Evolutionary conservation across 2,888 invertebrate genomes (phyloP), one percentile per base, ranked within the genome.

Genomic region (Mimas tiliae): DNA sequence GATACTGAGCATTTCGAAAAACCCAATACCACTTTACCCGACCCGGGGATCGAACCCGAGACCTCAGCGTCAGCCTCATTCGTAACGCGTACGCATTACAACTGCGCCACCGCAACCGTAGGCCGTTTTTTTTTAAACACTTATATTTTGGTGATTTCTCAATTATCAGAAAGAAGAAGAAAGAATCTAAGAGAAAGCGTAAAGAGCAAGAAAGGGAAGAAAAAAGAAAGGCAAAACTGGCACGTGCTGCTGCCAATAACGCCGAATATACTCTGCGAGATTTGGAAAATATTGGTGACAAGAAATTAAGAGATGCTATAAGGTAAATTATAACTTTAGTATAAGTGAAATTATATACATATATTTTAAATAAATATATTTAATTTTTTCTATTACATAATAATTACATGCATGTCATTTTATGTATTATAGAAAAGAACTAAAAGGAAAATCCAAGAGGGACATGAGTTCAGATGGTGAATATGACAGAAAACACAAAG

Each of bases 121-220:
- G n/a, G n/a, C n/a, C n/a, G n/a, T n/a, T 6, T 34, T 34, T 34
- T 34, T 34, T 34, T 34, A 6, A 34, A 34, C 34, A 34, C 38
- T 38, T 38, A 6, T 6, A 38, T 38, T 38, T 21, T 16, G 19
- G 7, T 47, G 2, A 8, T 58, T 64, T 62, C 9, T 27, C 21
- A 52, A 11, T 52, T 33, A 12, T 19, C 58, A 94, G 94, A 81
- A 95, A 95, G 86, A 95, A 95, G 87, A 96, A 96, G 87, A 96
- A 96, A 86, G 96, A 96, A 84, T 95, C 96, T 65, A 96, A 96
- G 81, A 95, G 96, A 83, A 96, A 96, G 86, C 94, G 95, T 68
- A 96, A 96, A 76, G 95, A 95, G 74, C 94, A 95, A 71, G 95
- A 95, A 67, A 93, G 95, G 66, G 96, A 96, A 75, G 96, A 96